phyloP scores from a whole-genome alignment of 2,888 invertebrate species.

The Apomyelois bistriatella region DNA sequence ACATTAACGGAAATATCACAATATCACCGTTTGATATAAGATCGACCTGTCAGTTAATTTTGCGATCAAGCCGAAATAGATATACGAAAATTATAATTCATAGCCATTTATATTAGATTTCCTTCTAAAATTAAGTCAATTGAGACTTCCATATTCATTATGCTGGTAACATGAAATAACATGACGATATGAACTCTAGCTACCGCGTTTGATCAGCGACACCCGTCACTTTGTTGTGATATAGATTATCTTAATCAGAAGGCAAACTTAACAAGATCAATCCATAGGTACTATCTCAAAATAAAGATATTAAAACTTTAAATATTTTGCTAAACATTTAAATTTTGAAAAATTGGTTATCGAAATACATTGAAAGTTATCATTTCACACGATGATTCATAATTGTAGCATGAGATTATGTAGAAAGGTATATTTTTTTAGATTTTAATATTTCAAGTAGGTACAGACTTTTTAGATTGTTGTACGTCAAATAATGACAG shows the following conservation, averaged over 20 bases:
- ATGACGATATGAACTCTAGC: slow-evolving; percentile 18
- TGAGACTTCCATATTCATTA: slow-evolving; percentile 8
- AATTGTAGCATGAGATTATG: too few relatives aligned
- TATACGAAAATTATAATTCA: background rate
- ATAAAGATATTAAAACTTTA: too few relatives aligned
- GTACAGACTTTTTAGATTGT: too few relatives aligned
- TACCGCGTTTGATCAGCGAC: slow-evolving; percentile 41
- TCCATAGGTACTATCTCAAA: too few relatives aligned
- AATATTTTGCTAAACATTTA: too few relatives aligned
- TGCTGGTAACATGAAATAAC: slow-evolving; percentile 6
- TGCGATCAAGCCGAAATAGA: background rate
- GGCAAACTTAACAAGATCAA: background rate
- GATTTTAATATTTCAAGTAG: too few relatives aligned
- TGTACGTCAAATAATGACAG: too few relatives aligned
- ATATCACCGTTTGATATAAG: background rate
- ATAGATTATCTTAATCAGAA: background rate
- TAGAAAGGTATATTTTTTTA: too few relatives aligned
- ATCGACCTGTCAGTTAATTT: background rate
- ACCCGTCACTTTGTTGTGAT: slow-evolving; percentile 54
- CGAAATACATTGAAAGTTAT: too few relatives aligned
- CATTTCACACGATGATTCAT: too few relatives aligned
- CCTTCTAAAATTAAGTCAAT: slow-evolving; percentile 4
- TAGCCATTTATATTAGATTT: background rate
- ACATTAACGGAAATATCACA: too few relatives aligned
- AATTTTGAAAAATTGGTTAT: too few relatives aligned